phyloP scores from a whole-genome alignment of 1,140 invertebrate genomes.

The Trialeurodes vaporariorum region DNA sequence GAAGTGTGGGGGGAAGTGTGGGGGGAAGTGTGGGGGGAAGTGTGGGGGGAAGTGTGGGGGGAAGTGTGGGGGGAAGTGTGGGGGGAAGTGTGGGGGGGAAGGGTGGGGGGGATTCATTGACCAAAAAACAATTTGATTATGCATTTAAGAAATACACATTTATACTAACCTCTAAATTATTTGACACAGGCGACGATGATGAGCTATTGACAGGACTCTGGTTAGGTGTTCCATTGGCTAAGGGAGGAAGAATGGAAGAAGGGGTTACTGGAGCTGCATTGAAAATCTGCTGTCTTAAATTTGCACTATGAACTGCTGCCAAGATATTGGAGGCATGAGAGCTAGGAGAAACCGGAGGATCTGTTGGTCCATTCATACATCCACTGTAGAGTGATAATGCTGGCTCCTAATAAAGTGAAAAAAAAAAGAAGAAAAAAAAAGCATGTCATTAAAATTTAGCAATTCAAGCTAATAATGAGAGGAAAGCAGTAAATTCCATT shows the following conservation, averaged over 20 bases:
- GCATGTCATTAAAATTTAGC: conserved; percentile 2
- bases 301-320: conserved; percentile 53
- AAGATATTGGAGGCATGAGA: conserved; percentile 50
- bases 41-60: too few species aligned
- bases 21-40: too few species aligned
- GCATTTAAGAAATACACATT: neutral
- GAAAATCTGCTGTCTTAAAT: conserved; percentile 58
- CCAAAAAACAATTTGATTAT: conserved; percentile 8
- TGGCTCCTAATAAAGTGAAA: conserved; percentile 11
- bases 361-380: conserved; percentile 14
- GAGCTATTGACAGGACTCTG: conserved; percentile 14
- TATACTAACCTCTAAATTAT: conserved; percentile 20
- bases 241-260: conserved; percentile 35
- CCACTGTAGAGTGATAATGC: conserved; percentile 10
- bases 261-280: conserved; percentile 46
- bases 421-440: conserved; percentile 8
- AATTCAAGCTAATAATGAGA: conserved; percentile 13
- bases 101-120: neutral
- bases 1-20: too few species aligned
- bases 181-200: conserved; percentile 18
- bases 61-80: too few species aligned
- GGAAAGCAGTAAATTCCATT: conserved; percentile 4
- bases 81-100: too few species aligned
- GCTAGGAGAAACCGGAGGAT: conserved; percentile 39
- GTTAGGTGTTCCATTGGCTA: conserved; percentile 25